Evolutionary conservation across 2,113 vertebrate genomes (phyloP).

Genomic region (Percopsis transmontana): DNA sequence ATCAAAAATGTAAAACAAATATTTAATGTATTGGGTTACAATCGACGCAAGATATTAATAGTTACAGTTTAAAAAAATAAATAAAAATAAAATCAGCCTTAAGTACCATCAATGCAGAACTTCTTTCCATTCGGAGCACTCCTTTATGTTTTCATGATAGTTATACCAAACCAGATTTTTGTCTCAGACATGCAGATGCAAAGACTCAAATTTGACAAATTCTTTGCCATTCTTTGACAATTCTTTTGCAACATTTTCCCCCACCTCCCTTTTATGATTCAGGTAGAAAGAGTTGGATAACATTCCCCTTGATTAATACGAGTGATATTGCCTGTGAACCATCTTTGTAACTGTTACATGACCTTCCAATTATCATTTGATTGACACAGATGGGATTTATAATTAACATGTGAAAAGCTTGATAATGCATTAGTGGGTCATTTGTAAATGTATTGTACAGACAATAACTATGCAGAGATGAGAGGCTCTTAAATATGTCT

Average conservation of each 20-base stretch:
- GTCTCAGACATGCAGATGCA: conserved; percentile 8
- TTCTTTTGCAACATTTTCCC: conserved; percentile 23
- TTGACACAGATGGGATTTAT: conserved; percentile 29
- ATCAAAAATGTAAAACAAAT: no score
- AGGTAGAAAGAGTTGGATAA: conserved; percentile 24
- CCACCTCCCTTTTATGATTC: conserved; percentile 22
- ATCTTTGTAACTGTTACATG: conserved; percentile 28
- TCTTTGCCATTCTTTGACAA: no score
- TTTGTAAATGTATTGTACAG: conserved; percentile 62
- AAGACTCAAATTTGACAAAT: conserved; percentile 11
- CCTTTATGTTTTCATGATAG: not conserved
- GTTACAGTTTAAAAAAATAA: not conserved
- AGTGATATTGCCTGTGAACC: conserved; percentile 21
- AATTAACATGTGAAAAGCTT: conserved; percentile 8
- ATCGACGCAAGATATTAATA: no score
- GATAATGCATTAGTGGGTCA: conserved; percentile 31
- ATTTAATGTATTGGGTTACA: no score
- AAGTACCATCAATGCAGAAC: conserved; percentile 56
- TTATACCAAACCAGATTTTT: conserved; percentile 30
- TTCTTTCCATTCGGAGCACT: conserved; percentile 17
- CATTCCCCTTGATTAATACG: conserved; percentile 35
- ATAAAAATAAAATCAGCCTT: no score
- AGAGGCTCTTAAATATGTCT: conserved; percentile 63
- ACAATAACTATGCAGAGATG: conserved; percentile 65
- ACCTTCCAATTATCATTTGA: conserved; percentile 38